These are phyloP conservation scores for Vesta saturnalis DNA, from an alignment of 2,888 invertebrate genomes.

Conservation along the genomic window DNA sequence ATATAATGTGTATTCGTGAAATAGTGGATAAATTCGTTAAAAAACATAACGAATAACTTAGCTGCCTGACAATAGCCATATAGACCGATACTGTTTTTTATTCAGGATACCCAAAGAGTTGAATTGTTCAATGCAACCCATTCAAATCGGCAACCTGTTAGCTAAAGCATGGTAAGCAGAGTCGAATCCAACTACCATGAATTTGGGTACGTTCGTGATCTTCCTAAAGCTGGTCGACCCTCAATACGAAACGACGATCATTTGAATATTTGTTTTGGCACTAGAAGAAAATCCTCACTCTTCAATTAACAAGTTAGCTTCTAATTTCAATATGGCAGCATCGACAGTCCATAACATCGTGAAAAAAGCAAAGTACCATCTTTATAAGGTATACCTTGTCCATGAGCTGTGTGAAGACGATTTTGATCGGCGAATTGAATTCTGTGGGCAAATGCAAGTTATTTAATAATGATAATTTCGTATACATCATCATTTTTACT, in stretches of 20 bases:
- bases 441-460: background rate
- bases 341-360: background rate
- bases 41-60: too few relatives aligned
- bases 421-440: too few relatives aligned
- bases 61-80: too few relatives aligned
- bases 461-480: background rate
- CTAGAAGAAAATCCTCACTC: background rate
- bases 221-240: too few relatives aligned
- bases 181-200: background rate
- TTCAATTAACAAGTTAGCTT: background rate
- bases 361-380: slow-evolving; percentile 1
- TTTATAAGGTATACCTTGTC: background rate
- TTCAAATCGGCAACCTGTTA: background rate
- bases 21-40: too few relatives aligned
- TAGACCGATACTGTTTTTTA: too few relatives aligned
- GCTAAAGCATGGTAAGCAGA: slow-evolving; percentile 11
- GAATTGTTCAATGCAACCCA: slow-evolving; percentile 3
- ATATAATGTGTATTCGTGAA: too few relatives aligned
- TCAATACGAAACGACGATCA: background rate
- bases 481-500: background rate
- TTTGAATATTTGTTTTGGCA: background rate
- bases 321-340: too few relatives aligned
- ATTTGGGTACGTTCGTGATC: slow-evolving; percentile 2
- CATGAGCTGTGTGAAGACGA: background rate
- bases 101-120: too few relatives aligned